Conservation (phyloP, 2,797 vertebrate genomes). For the Dromococcyx pavoninus region DNA sequence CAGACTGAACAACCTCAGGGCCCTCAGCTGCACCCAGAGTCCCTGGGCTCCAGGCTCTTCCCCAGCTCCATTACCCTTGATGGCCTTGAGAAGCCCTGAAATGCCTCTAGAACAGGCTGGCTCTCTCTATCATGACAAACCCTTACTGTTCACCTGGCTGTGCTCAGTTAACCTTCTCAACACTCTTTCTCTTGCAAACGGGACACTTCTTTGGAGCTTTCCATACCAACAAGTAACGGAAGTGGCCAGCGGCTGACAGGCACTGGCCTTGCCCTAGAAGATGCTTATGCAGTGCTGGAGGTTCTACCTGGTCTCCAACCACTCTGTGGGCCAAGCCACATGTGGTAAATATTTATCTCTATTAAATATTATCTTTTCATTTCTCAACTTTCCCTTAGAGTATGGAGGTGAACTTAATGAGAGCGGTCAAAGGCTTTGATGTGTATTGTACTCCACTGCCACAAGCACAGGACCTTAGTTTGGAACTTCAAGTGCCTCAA, state of each 20-base stretch:
- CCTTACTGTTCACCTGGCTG: neutral
- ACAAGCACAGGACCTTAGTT: neutral
- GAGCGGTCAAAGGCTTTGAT: neutral
- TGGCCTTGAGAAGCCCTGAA: neutral
- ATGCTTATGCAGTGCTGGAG: neutral
- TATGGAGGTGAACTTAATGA: neutral
- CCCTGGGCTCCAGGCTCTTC: too few species aligned
- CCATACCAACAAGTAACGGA: neutral
- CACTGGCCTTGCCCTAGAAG: neutral
- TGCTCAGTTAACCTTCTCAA: rapidly evolving
- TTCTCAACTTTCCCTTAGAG: neutral
- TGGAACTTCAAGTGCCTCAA: neutral
- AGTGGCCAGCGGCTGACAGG: neutral
- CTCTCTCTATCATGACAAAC: neutral
- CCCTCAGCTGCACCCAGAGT: too few species aligned
- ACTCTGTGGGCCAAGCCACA: neutral
- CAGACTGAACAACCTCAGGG: too few species aligned
- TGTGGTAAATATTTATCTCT: neutral
- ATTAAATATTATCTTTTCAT: neutral
- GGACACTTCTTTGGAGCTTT: neutral
- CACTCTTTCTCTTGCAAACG: neutral
- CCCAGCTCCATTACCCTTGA: too few species aligned
- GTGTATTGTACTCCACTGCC: neutral
- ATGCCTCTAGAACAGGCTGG: neutral
- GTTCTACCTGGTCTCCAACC: neutral